Conservation (phyloP, 1,140 invertebrate genomes). For the Holcopasites calliopsidis region DNA sequence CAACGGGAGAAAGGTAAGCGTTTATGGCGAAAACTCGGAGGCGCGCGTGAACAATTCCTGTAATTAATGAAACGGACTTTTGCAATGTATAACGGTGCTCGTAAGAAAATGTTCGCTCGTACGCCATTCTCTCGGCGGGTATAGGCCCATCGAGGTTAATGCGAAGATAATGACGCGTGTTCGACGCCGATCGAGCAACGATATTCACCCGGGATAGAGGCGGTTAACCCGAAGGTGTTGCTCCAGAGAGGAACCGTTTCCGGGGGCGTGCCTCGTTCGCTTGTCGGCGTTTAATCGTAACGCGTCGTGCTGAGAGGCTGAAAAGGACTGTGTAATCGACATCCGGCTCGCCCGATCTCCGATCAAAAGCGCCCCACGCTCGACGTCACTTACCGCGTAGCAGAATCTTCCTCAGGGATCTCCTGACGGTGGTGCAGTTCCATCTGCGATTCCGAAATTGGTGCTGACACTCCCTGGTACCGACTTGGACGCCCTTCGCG, state of each 20-base stretch:
- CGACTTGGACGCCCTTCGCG: slow-evolving; percentile 86
- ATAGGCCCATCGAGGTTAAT: slow-evolving; percentile 33
- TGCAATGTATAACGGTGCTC: background rate
- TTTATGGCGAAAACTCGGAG: background rate
- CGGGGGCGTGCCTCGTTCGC: background rate
- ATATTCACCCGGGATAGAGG: slow-evolving; percentile 46
- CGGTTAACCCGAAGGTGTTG: slow-evolving; percentile 42
- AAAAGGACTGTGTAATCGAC: slow-evolving; percentile 69
- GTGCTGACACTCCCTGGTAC: slow-evolving; percentile 90
- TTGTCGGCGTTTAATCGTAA: slow-evolving; percentile 62
- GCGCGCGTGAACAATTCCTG: slow-evolving; percentile 12
- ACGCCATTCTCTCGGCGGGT: slow-evolving; percentile 4
- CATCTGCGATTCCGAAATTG: slow-evolving; percentile 91
- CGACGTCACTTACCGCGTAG: slow-evolving; percentile 86
- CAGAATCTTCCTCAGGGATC: slow-evolving; percentile 90
- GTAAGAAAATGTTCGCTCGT: background rate
- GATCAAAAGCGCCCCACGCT: too few species aligned
- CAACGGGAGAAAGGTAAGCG: background rate
- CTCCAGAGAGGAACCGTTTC: background rate
- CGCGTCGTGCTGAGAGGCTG: slow-evolving; percentile 57
- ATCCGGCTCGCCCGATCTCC: slow-evolving; percentile 69
- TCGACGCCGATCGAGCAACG: slow-evolving; percentile 21
- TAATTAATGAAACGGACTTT: background rate
- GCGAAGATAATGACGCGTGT: slow-evolving; percentile 9
- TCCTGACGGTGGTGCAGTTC: slow-evolving; percentile 90